phyloP scores from a whole-genome alignment of 53 echinoderm and acorn worm species.

The Apostichopus leukothele region DNA sequence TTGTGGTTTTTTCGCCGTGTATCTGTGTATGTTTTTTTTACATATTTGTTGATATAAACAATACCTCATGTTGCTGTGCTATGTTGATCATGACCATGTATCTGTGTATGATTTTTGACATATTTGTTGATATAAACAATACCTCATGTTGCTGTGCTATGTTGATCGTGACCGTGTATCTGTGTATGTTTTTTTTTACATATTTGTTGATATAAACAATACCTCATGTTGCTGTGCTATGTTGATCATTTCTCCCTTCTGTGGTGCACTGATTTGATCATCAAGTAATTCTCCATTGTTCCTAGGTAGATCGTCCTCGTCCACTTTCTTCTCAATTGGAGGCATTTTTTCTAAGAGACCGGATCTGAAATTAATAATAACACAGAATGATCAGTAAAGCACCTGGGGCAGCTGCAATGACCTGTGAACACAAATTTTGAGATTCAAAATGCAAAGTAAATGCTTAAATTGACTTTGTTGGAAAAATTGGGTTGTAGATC shows the following conservation, averaged over 20 bases:
- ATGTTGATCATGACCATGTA: slow-evolving; percentile 3
- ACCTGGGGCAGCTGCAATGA: too few relatives aligned
- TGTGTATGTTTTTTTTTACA: background rate
- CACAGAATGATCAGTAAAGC: too few relatives aligned
- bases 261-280: slow-evolving; percentile 48
- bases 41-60: background rate
- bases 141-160: slow-evolving; percentile 63
- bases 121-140: background rate
- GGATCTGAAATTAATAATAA: slow-evolving; percentile 43
- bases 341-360: slow-evolving; percentile 98
- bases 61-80: slow-evolving; percentile 63
- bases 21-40: too few relatives aligned
- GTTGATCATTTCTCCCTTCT: slow-evolving; percentile 45
- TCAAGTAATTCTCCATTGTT: slow-evolving; percentile 81
- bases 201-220: slow-evolving; percentile 37
- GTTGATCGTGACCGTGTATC: slow-evolving; percentile 9
- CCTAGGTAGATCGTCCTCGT: slow-evolving; percentile 55
- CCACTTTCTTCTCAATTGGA: slow-evolving; percentile 78
- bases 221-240: slow-evolving; percentile 60
- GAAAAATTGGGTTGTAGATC: too few relatives aligned
- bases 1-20: too few relatives aligned
- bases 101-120: too few relatives aligned
- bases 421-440: too few relatives aligned
- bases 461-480: too few relatives aligned
- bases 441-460: too few relatives aligned